Percentiles rank a stretch among this genome's conserved stretches.
Conservation (phyloP, 2,113 vertebrate genomes). For the Saguinus midas region DNA sequence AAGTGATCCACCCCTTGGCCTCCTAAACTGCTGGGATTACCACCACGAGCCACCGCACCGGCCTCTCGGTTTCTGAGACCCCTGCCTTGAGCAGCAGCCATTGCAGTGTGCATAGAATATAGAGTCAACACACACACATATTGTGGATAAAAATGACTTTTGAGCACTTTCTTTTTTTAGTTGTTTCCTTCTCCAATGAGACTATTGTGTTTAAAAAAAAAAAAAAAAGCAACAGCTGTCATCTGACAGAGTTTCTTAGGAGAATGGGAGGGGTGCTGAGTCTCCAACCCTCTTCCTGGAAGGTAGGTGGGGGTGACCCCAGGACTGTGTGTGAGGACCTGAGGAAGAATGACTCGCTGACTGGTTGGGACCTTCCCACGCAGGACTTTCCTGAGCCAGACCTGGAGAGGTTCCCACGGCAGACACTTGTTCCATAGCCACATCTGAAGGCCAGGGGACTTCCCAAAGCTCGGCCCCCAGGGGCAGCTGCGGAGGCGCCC, state of each 20-base stretch:
- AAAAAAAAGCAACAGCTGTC: background rate
- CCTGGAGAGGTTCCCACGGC: background rate
- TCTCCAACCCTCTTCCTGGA: background rate
- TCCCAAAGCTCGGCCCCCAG: background rate
- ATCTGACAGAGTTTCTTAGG: background rate
- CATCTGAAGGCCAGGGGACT: background rate
- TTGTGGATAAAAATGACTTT: background rate
- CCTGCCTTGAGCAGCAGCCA: no score
- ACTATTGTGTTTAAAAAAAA: background rate
- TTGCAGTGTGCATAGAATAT: background rate
- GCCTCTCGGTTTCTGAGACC: no score
- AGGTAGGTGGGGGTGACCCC: background rate
- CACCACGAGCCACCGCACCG: no score
- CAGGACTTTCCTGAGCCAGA: background rate
- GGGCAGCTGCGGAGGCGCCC: background rate
- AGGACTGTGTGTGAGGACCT: background rate
- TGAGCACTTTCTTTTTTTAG: background rate
- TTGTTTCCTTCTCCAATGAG: background rate
- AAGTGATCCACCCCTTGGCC: no score
- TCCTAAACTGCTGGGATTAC: no score
- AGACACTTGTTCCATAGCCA: background rate
- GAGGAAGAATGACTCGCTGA: background rate
- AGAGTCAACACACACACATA: background rate
- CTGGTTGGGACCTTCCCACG: background rate
- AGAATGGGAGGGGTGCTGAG: background rate